Evolutionary conservation across 2,888 invertebrate genomes (phyloP), one percentile per base, ranked within the genome.

Genomic region (Rotaria magnacalcarata): DNA sequence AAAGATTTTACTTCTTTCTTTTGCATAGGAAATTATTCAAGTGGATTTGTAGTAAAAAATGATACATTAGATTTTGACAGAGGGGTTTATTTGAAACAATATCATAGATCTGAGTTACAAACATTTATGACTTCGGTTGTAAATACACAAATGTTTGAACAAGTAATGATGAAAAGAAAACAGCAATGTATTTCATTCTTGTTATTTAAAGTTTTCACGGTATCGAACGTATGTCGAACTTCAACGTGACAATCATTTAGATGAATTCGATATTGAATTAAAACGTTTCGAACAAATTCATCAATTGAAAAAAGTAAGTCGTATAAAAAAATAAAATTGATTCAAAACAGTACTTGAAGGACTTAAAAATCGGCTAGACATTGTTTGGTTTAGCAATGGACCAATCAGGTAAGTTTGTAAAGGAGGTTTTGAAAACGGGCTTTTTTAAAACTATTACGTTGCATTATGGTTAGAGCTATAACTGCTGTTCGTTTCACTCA

Each of bases 71-170:
- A 80, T 80, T 80, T 80, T 47, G 47, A 80, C 47, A 19, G 80
- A 10, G n/a, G 47, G 47, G 47, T 47, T 47, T 80, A 80, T 24
- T 24, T 80, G 8, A 24, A n/a, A 47, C 80, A 43, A 47, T 80
- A 80, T 80, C 2, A 11, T 11, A 10, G n/a, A 47, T 47, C 80
- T 11, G 47, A 43, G 24, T 11, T 80, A 47, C n/a, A 80, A 14
- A n/a, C 2, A n/a, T 80, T 47, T 80, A 80, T 80, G 80, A 47
- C 80, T 47, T 24, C 80, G 2, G 10, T 80, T 14, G 43, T n/a
- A 11, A 24, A 80, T 80, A 80, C 80, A 80, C 80, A 80, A 80
- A 80, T 80, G 47, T 80, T 80, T 43, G 80, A 80, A 80, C 80
- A 80, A n/a, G 80, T 80, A 47, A 21, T 16, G 16, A 67, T 6